Evolutionary conservation across 2,797 vertebrate species (phyloP).

Genomic region (Hemitrygon akajei): DNA sequence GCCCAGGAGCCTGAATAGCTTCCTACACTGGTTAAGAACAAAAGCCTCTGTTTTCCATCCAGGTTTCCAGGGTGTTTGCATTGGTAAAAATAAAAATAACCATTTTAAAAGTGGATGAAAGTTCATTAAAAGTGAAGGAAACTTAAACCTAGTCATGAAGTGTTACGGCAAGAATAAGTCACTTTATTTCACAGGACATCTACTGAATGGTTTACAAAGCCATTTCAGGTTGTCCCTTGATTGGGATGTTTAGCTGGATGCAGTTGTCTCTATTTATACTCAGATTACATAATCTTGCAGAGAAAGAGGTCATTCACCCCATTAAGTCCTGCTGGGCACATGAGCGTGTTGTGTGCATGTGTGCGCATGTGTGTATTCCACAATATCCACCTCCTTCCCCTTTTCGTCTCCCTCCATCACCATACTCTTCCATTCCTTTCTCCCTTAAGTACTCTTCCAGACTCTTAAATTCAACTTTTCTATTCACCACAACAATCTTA

Average conservation of each 20-base stretch:
- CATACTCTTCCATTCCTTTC: background rate
- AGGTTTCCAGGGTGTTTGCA: background rate
- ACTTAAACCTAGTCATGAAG: background rate
- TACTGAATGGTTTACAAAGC: conserved; percentile 22
- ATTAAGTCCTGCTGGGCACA: background rate
- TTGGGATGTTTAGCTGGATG: background rate
- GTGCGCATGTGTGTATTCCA: background rate
- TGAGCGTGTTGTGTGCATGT: too few relatives aligned
- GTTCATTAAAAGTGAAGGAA: background rate
- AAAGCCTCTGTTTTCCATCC: background rate
- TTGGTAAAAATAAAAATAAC: background rate
- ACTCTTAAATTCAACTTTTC: too few relatives aligned
- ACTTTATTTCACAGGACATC: background rate
- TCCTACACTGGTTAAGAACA: background rate
- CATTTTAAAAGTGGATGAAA: background rate
- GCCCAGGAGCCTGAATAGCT: too few relatives aligned
- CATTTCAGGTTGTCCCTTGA: background rate
- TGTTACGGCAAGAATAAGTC: background rate
- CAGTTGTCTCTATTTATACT: background rate
- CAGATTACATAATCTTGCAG: background rate
- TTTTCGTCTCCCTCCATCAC: background rate
- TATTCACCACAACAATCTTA: background rate
- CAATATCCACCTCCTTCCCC: background rate
- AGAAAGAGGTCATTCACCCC: background rate
- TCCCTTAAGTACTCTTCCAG: background rate